phyloP scores from a whole-genome alignment of 2,888 invertebrate genomes.

The Cerastis rubricosa region DNA sequence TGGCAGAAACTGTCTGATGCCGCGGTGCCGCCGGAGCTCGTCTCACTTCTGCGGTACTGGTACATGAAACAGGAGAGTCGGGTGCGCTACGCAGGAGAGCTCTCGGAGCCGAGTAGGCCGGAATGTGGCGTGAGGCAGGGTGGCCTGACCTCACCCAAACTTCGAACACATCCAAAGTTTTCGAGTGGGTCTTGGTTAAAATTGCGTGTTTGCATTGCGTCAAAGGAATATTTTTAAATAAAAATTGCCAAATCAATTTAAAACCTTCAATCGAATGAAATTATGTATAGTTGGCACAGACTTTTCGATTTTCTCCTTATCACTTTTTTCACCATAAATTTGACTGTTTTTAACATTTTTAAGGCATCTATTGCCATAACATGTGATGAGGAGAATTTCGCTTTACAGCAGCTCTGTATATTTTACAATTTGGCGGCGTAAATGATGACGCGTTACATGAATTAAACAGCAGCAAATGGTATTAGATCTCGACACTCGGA shows the following conservation, averaged over 20 bases:
- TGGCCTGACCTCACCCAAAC: too few species aligned
- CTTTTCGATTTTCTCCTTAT: slow-evolving; percentile 12
- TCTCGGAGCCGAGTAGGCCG: too few species aligned
- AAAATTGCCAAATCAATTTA: slow-evolving; percentile 20
- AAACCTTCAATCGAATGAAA: slow-evolving; percentile 7
- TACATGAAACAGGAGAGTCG: too few species aligned
- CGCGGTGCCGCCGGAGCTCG: too few species aligned
- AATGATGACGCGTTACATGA: slow-evolving; percentile 15
- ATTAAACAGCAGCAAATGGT: too few species aligned
- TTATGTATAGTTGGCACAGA: slow-evolving; percentile 11
- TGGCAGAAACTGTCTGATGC: too few species aligned
- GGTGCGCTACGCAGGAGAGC: too few species aligned
- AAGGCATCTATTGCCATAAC: slow-evolving; percentile 15
- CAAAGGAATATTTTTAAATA: slow-evolving; percentile 13
- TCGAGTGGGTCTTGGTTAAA: slow-evolving; percentile 7
- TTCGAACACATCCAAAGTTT: slow-evolving; percentile 16
- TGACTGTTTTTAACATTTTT: slow-evolving; percentile 18
- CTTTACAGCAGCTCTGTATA: slow-evolving; percentile 20
- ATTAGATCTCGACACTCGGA: too few species aligned
- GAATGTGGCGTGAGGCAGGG: too few species aligned
- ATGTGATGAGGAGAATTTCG: slow-evolving; percentile 23
- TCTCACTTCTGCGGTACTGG: too few species aligned
- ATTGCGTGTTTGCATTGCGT: slow-evolving; percentile 20
- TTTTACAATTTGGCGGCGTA: slow-evolving; percentile 17
- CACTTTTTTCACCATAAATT: slow-evolving; percentile 19